These are phyloP conservation scores for Gallinago solitaria DNA, from an alignment of 2,797 vertebrate genomes.

Conservation along the genomic window DNA sequence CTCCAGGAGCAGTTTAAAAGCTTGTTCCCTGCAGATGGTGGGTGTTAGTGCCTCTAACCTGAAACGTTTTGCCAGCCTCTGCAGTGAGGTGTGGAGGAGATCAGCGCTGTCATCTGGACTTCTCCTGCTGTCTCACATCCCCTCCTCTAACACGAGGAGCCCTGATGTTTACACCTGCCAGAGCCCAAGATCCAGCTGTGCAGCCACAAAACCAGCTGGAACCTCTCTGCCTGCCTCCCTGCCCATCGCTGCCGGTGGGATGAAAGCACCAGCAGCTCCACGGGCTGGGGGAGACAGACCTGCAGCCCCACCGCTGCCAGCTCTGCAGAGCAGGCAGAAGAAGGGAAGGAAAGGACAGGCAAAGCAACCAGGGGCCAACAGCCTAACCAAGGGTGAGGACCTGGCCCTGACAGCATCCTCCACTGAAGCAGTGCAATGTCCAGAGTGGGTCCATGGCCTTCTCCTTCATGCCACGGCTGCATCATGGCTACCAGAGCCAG, in stretches of 20 bases:
- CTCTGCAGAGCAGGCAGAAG: neutral
- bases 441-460: neutral
- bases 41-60: neutral
- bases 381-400: neutral
- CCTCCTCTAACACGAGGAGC: neutral
- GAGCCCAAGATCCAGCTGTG: neutral
- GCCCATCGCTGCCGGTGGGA: accelerated
- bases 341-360: too few relatives aligned
- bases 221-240: neutral
- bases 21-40: neutral
- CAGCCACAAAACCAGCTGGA: neutral
- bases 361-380: neutral
- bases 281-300: neutral
- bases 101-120: neutral
- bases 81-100: neutral
- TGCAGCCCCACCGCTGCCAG: neutral
- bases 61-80: neutral
- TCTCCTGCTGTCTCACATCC: neutral
- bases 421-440: neutral
- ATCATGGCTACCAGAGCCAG: neutral
- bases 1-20: neutral
- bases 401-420: neutral
- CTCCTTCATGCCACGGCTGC: accelerated
- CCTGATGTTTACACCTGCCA: neutral
- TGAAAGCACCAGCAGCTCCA: neutral